A percentile compares a stretch with the other conserved stretches of the same genome.
Conservation (phyloP, 2,113 vertebrate species). For the Eupsittula cactorum region DNA sequence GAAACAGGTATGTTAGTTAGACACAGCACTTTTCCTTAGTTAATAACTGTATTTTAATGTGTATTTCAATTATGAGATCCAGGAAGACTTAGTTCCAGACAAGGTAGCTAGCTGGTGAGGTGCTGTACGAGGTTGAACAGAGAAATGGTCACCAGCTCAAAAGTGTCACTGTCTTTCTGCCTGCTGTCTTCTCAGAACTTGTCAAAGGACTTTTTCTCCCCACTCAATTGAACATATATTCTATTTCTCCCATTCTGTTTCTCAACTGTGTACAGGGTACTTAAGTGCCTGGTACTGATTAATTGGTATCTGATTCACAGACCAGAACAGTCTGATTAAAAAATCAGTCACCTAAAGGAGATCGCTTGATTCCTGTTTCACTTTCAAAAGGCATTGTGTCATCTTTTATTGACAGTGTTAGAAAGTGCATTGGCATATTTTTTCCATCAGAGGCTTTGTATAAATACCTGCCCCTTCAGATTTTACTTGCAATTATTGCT, state of each 20-base stretch:
- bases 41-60: background rate
- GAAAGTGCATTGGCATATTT: background rate
- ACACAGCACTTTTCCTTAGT: background rate
- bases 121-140: background rate
- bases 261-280: background rate
- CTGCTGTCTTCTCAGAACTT: background rate
- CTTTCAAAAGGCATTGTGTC: background rate
- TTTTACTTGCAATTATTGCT: background rate
- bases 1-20: background rate
- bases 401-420: background rate
- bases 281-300: background rate
- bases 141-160: background rate
- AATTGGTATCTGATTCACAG: background rate
- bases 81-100: accelerated
- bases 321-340: background rate
- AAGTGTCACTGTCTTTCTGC: background rate
- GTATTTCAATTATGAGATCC: background rate
- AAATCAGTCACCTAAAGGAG: background rate
- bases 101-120: background rate
- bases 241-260: background rate
- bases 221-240: background rate
- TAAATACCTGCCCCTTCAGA: background rate
- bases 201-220: background rate
- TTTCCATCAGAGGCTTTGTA: background rate
- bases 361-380: background rate